phyloP scores from a whole-genome alignment of 2,113 vertebrate species.

The Tretioscincus oriximinensis region DNA sequence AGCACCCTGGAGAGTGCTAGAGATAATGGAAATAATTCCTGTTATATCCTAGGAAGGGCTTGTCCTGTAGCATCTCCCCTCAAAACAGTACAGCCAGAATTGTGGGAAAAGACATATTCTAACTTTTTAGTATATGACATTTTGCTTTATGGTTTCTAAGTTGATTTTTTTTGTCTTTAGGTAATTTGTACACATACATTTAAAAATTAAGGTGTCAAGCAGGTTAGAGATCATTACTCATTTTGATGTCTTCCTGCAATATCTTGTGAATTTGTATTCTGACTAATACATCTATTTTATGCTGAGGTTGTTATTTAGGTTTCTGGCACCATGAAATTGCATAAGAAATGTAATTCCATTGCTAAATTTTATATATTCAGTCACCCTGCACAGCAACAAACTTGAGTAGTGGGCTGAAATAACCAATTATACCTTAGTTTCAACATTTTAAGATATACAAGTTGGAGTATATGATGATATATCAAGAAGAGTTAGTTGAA shows the following conservation, averaged over 20 bases:
- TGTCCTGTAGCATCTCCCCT: background rate
- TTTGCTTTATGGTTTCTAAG: background rate
- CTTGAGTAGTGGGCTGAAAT: background rate
- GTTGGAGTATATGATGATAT: background rate
- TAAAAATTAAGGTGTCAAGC: background rate
- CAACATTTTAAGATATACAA: background rate
- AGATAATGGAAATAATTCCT: no score
- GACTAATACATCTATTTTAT: background rate
- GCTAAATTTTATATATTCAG: background rate
- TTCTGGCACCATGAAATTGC: background rate
- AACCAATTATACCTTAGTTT: background rate
- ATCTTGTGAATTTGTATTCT: background rate
- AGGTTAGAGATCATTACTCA: background rate
- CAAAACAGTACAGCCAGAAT: background rate
- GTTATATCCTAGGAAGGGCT: no score
- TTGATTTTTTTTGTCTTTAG: background rate
- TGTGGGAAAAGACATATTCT: background rate
- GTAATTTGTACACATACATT: background rate
- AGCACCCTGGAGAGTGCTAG: no score
- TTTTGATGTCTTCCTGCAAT: background rate
- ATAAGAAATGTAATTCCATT: background rate
- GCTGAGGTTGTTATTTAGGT: background rate
- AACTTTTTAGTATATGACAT: background rate
- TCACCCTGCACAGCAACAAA: background rate
- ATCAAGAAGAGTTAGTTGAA: background rate